Conservation (phyloP, 2,888 invertebrate species). For the Hydroisotoma schaefferi region DNA sequence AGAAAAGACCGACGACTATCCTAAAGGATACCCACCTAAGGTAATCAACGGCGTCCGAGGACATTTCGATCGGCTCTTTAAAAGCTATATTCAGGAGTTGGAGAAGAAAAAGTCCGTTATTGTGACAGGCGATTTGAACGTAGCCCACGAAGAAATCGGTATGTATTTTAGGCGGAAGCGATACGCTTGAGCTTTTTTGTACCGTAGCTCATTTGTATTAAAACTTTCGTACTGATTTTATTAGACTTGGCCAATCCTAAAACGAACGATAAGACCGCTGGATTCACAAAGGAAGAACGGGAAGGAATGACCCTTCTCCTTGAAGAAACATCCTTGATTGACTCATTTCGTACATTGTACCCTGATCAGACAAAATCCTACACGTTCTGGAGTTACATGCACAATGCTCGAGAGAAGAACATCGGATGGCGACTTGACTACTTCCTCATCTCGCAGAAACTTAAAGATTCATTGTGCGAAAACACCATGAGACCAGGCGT, state of each 20-base stretch:
- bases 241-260: conserved; percentile 91
- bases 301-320: conserved; percentile 83
- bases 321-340: conserved; percentile 70
- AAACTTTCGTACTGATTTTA: background rate
- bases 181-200: conserved; percentile 8
- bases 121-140: conserved; percentile 95
- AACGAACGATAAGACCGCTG: conserved; percentile 85
- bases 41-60: conserved; percentile 81
- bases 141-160: conserved; percentile 92
- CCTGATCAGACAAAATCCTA: conserved; percentile 79
- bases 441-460: conserved; percentile 79
- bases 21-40: conserved; percentile 44
- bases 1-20: conserved; percentile 53
- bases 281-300: conserved; percentile 92
- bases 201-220: background rate
- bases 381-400: conserved; percentile 94
- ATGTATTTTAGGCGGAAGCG: conserved; percentile 43
- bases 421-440: conserved; percentile 97
- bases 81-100: conserved; percentile 69
- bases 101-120: conserved; percentile 90
- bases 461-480: conserved; percentile 76
- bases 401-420: conserved; percentile 79
- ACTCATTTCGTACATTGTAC: conserved; percentile 62
- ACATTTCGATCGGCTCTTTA: conserved; percentile 84
- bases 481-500: conserved; percentile 75